Evolutionary conservation across 2,797 vertebrate genomes (phyloP).

Genomic region (Scomberomorus guttatus): DNA sequence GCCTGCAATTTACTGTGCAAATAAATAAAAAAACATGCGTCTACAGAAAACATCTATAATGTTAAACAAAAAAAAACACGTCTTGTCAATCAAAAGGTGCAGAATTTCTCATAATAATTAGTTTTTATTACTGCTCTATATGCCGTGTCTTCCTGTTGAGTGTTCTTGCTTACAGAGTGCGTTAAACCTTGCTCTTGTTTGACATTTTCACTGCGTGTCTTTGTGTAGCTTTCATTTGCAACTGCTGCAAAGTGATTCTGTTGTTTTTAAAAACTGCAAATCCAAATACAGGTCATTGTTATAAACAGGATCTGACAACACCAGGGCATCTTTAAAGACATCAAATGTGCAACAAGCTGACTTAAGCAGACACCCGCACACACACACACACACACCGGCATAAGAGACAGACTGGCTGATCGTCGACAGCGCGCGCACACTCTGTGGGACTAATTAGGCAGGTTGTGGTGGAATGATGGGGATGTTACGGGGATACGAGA

Average conservation of each 20-base stretch:
- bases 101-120: too few species aligned
- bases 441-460: conserved; percentile 78
- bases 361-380: conserved; percentile 56
- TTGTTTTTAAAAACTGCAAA: conserved; percentile 4
- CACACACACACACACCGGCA: conserved; percentile 50
- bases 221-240: conserved; percentile 2
- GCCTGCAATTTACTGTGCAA: background rate
- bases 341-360: conserved; percentile 62
- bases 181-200: conserved; percentile 18
- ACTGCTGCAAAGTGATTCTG: background rate
- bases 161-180: background rate
- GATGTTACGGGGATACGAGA: conserved; percentile 57
- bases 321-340: conserved; percentile 51
- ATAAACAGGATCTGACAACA: conserved; percentile 21
- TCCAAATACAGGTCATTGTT: conserved; percentile 45
- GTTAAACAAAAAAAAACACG: too few species aligned
- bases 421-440: conserved; percentile 58
- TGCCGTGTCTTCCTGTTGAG: background rate
- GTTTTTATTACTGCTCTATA: too few species aligned
- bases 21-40: background rate
- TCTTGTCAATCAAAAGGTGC: too few species aligned
- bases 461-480: conserved; percentile 66
- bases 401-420: conserved; percentile 50
- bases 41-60: background rate
- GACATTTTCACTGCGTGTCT: background rate